Percentiles rank a stretch among this genome's conserved stretches.
Evolutionary conservation across 1,140 invertebrate species (phyloP).

Genomic region (Camponotus vicinus): DNA sequence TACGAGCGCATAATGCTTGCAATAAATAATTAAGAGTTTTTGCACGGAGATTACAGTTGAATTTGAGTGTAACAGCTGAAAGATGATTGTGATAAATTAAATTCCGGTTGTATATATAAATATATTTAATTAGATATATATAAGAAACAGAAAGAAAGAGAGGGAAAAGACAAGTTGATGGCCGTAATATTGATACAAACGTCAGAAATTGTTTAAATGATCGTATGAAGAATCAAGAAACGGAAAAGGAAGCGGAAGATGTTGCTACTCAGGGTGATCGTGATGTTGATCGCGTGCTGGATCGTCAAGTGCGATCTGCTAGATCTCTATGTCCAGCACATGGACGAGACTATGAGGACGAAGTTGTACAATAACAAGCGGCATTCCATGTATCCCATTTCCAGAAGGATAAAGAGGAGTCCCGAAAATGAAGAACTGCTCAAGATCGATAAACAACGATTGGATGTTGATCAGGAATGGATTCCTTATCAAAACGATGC

Average conservation of each 20-base stretch:
- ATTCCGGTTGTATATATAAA: neutral
- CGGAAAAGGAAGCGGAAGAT: constrained; percentile 68
- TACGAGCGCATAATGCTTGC: neutral
- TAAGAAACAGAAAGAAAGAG: neutral
- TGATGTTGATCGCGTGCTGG: constrained; percentile 72
- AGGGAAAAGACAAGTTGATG: neutral
- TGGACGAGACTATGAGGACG: constrained; percentile 83
- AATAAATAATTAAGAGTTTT: constrained; percentile 9
- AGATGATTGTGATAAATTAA: constrained; percentile 45
- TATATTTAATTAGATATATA: constrained; percentile 6
- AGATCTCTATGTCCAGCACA: constrained; percentile 84
- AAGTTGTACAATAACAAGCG: constrained; percentile 68
- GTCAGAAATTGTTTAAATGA: constrained; percentile 8
- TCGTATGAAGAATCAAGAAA: constrained; percentile 64
- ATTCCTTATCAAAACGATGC: constrained; percentile 74
- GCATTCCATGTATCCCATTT: constrained; percentile 56
- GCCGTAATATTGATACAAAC: neutral
- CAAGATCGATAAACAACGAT: constrained; percentile 76
- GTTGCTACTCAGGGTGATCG: constrained; percentile 75
- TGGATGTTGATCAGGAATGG: constrained; percentile 81
- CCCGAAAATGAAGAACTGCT: constrained; percentile 63
- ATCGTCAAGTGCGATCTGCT: constrained; percentile 78
- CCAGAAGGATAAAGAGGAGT: constrained; percentile 73
- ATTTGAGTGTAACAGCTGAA: neutral
- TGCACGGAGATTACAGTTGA: neutral